Base-by-base conservation (phyloP, 2,888 invertebrate species). In the Pyrochroa serraticornis region DNA sequence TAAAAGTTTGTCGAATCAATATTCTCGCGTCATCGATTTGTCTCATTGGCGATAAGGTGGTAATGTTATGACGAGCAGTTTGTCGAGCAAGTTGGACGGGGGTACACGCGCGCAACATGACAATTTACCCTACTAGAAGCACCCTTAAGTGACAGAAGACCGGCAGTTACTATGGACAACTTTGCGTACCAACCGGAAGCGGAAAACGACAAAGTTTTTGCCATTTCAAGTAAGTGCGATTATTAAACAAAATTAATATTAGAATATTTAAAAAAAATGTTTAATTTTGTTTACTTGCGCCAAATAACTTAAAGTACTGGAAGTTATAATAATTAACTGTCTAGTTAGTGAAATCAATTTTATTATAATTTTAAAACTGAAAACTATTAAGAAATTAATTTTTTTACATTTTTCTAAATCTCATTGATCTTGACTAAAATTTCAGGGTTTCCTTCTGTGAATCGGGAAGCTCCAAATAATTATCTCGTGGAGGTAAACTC, bases 401-500 rank as follows among this genome's bases (percentile, higher is more conserved):
- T n/a, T n/a, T n/a, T n/a, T n/a, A n/a, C n/a, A n/a, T n/a, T n/a
- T n/a, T n/a, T n/a, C n/a, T n/a, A n/a, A n/a, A n/a, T n/a, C n/a
- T n/a, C n/a, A n/a, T n/a, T n/a, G n/a, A n/a, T n/a, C n/a, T n/a
- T n/a, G n/a, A n/a, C n/a, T n/a, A n/a, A n/a, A n/a, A n/a, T 48
- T 59, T 42, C 49, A 69, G 66, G 74, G 69, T 66, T 73, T 73
- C 37, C 74, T 69, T 63, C 71, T 75, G 45, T 67, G 77, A 62
- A 77, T 73, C 37, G 77, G 75, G 55, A 44, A 13, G 58, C 58
- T 9, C 22, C 2, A 22, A 44, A 78, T 78, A 68, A 81, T 76
- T 60, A 79, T 73, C 77, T 81, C 42, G 75, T 77, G 63, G 63
- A 44, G 44, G 56, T 69, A 5, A 70, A 68, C 53, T 65, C 70